Evolutionary conservation across 2,797 vertebrate genomes (phyloP).

Genomic region (Cottoperca gobio): DNA sequence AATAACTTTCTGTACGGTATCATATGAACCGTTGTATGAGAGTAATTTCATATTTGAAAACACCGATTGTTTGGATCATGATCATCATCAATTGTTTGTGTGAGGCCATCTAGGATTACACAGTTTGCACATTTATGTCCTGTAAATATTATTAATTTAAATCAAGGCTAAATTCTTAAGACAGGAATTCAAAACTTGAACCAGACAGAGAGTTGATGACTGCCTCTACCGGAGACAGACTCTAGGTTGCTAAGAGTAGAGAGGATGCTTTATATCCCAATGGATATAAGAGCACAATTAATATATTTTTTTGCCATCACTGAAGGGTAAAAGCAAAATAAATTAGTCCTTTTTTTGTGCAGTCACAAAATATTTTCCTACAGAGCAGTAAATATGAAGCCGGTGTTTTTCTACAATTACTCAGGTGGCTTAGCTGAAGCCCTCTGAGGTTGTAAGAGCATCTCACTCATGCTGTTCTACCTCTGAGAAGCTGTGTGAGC

Average conservation of each 20-base stretch:
- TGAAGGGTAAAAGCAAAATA: slow-evolving; percentile 7
- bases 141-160: slow-evolving; percentile 9
- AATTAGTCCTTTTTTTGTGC: background rate
- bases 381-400: slow-evolving; percentile 18
- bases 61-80: background rate
- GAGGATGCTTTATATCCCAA: background rate
- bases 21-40: too few relatives aligned
- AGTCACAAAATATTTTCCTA: slow-evolving; percentile 17
- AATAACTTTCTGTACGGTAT: too few relatives aligned
- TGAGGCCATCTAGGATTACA: background rate
- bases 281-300: background rate
- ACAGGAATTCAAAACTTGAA: background rate
- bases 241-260: background rate
- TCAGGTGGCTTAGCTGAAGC: slow-evolving; percentile 43
- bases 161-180: background rate
- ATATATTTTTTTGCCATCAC: slow-evolving; percentile 7
- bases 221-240: background rate
- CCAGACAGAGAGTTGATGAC: background rate
- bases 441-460: slow-evolving; percentile 59
- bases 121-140: background rate
- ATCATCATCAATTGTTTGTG: slow-evolving; percentile 21
- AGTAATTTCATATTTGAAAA: background rate
- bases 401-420: slow-evolving; percentile 32
- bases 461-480: slow-evolving; percentile 48
- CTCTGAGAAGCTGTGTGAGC: slow-evolving; percentile 61